Percentiles rank a stretch among this genome's conserved stretches.
phyloP scores from a whole-genome alignment of 2,113 vertebrate species.

The Motacilla alba region DNA sequence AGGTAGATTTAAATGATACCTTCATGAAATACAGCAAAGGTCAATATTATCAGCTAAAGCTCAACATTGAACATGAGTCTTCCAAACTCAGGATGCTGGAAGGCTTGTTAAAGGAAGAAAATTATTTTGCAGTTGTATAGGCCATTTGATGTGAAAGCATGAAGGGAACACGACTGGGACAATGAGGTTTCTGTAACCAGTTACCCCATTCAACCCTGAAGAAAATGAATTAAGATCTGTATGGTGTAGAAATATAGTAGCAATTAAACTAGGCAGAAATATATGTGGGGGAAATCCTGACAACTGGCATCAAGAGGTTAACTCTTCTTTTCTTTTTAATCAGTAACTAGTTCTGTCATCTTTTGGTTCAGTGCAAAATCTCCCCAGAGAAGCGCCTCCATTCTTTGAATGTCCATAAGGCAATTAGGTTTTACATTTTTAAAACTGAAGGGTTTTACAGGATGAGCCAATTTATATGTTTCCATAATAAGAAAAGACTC shows the following conservation, averaged over 20 bases:
- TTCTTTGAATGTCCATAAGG: conserved; percentile 71
- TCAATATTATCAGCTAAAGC: conserved; percentile 21
- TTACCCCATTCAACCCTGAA: conserved; percentile 44
- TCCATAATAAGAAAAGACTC: conserved; percentile 63
- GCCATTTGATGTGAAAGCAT: conserved; percentile 33
- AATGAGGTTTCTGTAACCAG: conserved; percentile 48
- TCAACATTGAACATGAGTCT: not conserved
- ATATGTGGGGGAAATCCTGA: conserved; percentile 46
- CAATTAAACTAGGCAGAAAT: conserved; percentile 54
- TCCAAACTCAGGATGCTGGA: not conserved
- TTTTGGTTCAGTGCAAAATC: conserved; percentile 59
- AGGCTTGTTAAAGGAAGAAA: conserved; percentile 28
- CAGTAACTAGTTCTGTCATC: conserved; percentile 68
- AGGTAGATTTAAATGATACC: conserved; percentile 56
- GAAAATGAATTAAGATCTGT: conserved; percentile 28
- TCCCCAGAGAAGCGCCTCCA: conserved; percentile 69
- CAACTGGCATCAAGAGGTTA: conserved; percentile 56
- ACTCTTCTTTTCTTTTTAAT: conserved; percentile 61
- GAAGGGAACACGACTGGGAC: conserved; percentile 35
- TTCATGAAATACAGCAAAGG: conserved; percentile 16
- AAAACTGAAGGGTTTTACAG: conserved; percentile 61
- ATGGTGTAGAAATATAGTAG: conserved; percentile 1
- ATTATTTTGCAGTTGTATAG: conserved; percentile 43
- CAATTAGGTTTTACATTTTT: conserved; percentile 71
- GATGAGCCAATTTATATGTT: conserved; percentile 59